phyloP scores from a whole-genome alignment of 2,113 vertebrate genomes.

The Chlorocebus sabaeus region DNA sequence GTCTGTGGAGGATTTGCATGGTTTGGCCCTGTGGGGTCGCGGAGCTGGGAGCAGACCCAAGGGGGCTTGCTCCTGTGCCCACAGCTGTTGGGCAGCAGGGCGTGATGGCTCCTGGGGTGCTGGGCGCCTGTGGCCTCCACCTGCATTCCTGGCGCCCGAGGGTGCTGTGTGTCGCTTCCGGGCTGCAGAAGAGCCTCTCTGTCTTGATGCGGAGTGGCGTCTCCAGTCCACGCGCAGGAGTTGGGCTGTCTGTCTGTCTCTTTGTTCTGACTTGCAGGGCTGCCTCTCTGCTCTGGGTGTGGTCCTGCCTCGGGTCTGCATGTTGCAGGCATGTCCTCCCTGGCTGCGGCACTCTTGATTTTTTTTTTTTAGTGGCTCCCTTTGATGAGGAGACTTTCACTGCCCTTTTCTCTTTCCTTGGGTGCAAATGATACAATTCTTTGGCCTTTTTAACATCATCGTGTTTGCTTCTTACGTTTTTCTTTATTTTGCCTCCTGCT shows the following conservation, averaged over 20 bases:
- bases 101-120: too few species aligned
- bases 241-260: too few species aligned
- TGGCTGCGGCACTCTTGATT: not conserved
- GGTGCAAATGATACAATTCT: not conserved
- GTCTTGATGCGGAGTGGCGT: too few species aligned
- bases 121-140: not conserved
- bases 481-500: not conserved
- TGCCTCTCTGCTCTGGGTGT: not conserved
- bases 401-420: not conserved
- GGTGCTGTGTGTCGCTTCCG: not conserved
- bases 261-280: too few species aligned
- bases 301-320: not conserved
- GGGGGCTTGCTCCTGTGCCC: too few species aligned
- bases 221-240: not conserved
- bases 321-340: not conserved
- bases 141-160: not conserved
- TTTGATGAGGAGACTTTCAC: not conserved
- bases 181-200: not conserved
- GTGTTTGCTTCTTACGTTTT: not conserved
- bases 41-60: not conserved
- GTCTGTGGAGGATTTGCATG: not conserved
- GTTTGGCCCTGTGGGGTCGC: not conserved
- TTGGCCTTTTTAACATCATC: not conserved
- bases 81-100: too few species aligned
- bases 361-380: not conserved